phyloP scores from a whole-genome alignment of 1,140 invertebrate species.

The Augochlora pura region DNA sequence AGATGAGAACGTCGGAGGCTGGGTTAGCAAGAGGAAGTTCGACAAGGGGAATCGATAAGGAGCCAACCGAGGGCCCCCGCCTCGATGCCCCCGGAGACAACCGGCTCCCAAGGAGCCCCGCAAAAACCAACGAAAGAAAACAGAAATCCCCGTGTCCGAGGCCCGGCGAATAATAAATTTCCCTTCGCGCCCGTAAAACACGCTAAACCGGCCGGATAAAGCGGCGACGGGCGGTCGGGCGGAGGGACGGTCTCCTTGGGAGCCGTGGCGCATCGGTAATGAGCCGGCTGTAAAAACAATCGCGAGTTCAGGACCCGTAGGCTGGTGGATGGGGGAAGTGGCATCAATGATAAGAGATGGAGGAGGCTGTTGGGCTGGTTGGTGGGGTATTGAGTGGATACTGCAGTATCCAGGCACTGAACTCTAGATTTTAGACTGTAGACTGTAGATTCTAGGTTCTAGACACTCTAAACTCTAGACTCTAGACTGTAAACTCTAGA shows the following conservation, averaged over 20 bases:
- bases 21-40: background rate
- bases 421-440: too few species aligned
- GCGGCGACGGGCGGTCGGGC: background rate
- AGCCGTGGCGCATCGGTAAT: slow-evolving; percentile 37
- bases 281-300: slow-evolving; percentile 38
- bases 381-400: too few species aligned
- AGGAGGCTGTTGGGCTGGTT: background rate
- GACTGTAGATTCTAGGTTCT: too few species aligned
- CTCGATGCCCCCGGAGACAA: slow-evolving; percentile 13
- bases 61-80: slow-evolving; percentile 5
- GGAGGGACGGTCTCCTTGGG: background rate
- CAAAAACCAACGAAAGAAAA: slow-evolving; percentile 7
- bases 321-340: background rate
- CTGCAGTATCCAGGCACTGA: too few species aligned
- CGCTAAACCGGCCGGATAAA: slow-evolving; percentile 34
- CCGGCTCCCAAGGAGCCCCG: background rate
- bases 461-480: too few species aligned
- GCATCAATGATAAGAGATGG: slow-evolving; percentile 32
- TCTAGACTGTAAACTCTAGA: too few species aligned
- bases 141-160: slow-evolving; percentile 5
- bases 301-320: background rate
- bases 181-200: slow-evolving; percentile 17
- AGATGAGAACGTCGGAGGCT: background rate
- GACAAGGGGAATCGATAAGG: slow-evolving; percentile 31
- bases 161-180: slow-evolving; percentile 32